Evolutionary conservation across 1,140 invertebrate species (phyloP).

Genomic region (Zelostemma sp.): DNA sequence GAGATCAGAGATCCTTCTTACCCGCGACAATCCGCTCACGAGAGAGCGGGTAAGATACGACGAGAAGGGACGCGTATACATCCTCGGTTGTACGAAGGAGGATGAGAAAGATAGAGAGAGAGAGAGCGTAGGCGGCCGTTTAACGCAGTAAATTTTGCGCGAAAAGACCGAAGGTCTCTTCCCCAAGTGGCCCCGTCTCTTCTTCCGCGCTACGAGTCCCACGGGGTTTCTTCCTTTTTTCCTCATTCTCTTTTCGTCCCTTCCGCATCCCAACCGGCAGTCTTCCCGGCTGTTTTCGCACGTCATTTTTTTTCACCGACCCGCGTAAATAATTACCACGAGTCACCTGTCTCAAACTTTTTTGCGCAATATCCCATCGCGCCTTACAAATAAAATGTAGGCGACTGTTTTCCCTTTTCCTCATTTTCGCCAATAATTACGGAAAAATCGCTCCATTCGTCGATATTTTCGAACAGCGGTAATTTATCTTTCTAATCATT

Average conservation of each 20-base stretch:
- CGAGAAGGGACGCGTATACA: slow-evolving; percentile 31
- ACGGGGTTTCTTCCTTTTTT: slow-evolving; percentile 54
- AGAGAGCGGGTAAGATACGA: neutral
- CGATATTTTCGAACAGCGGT: no score
- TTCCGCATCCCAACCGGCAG: slow-evolving; percentile 34
- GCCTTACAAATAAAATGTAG: no score
- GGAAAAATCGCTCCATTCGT: no score
- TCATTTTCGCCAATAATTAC: no score
- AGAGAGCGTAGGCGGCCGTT: slow-evolving; percentile 51
- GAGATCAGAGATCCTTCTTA: neutral
- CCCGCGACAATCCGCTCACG: neutral
- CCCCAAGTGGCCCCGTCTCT: slow-evolving; percentile 55
- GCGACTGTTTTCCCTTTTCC: no score
- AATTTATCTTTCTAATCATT: no score
- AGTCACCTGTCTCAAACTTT: no score
- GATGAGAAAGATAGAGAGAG: neutral
- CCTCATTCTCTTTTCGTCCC: slow-evolving; percentile 24
- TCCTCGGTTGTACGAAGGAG: slow-evolving; percentile 8
- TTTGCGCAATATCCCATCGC: no score
- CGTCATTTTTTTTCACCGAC: slow-evolving; percentile 32
- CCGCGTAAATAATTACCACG: slow-evolving; percentile 57
- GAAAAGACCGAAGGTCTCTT: slow-evolving; percentile 54
- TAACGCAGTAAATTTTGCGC: slow-evolving; percentile 62
- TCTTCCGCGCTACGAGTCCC: slow-evolving; percentile 61
- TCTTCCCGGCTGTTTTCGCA: slow-evolving; percentile 32